phyloP scores from a whole-genome alignment of 2,113 vertebrate genomes.

The Mirounga angustirostris region DNA sequence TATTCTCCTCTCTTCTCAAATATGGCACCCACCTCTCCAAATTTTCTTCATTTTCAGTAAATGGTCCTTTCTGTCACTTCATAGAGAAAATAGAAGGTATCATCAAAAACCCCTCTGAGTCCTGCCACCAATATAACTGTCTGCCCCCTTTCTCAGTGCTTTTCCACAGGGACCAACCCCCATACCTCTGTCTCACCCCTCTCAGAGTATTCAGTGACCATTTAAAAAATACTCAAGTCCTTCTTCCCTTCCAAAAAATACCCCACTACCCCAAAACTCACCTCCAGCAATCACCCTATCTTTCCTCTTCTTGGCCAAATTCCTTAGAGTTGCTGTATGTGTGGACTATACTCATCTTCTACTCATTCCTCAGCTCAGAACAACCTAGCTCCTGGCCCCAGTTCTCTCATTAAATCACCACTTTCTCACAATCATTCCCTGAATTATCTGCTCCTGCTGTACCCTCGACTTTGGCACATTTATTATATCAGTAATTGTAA shows the following conservation, averaged over 20 bases:
- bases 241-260: conserved; percentile 19
- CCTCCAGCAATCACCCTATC: neutral
- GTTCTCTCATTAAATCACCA: neutral
- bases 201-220: neutral
- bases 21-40: neutral
- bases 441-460: neutral
- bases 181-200: neutral
- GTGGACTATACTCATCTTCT: neutral
- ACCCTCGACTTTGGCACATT: neutral
- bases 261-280: neutral
- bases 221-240: neutral
- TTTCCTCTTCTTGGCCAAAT: neutral
- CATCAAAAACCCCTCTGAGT: neutral
- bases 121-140: too few relatives aligned
- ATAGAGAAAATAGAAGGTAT: neutral
- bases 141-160: neutral
- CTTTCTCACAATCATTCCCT: neutral
- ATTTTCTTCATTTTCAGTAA: neutral
- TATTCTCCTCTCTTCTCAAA: neutral
- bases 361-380: neutral
- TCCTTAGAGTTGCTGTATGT: neutral
- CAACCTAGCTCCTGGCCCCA: neutral
- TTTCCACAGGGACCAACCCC: neutral
- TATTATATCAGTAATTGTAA: neutral
- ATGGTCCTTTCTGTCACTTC: neutral